Conservation (phyloP, 2,888 invertebrate genomes). For the Cerceris ruficornis region DNA sequence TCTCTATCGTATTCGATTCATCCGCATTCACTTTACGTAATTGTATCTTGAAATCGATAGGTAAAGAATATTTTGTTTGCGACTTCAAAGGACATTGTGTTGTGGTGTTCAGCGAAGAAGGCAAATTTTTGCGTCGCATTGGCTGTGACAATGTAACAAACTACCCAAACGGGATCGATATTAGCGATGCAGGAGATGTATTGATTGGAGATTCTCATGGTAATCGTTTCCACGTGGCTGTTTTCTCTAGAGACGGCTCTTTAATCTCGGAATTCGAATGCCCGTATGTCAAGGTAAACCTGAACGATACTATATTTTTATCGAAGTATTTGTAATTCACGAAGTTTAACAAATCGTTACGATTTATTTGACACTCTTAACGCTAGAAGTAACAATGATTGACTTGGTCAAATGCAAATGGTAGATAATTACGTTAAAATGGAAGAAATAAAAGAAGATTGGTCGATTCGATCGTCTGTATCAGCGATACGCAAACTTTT, state of each 20-base stretch:
- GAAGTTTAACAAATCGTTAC: too few species aligned
- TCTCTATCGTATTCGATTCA: not conserved
- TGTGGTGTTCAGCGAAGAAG: constrained; percentile 96
- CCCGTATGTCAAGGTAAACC: constrained; percentile 95
- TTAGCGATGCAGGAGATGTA: constrained; percentile 98
- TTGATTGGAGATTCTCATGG: constrained; percentile 98
- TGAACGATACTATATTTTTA: not conserved
- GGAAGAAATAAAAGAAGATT: too few species aligned
- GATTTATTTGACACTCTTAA: too few species aligned
- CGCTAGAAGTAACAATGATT: too few species aligned
- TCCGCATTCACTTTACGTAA: constrained; percentile 11
- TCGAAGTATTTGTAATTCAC: too few species aligned
- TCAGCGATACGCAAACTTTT: too few species aligned
- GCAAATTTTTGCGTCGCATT: constrained; percentile 95
- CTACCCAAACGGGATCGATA: constrained; percentile 98
- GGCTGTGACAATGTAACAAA: constrained; percentile 98
- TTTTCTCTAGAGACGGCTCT: constrained; percentile 94
- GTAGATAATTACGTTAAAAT: too few species aligned
- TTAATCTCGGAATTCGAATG: constrained; percentile 97
- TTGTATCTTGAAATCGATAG: constrained; percentile 80
- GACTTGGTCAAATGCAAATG: too few species aligned
- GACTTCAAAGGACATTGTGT: constrained; percentile 99
- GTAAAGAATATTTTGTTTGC: constrained; percentile 97
- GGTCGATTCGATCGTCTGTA: too few species aligned
- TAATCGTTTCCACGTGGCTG: constrained; percentile 98